phyloP scores from a whole-genome alignment of 2,888 invertebrate species.

The Apamea sordens region DNA sequence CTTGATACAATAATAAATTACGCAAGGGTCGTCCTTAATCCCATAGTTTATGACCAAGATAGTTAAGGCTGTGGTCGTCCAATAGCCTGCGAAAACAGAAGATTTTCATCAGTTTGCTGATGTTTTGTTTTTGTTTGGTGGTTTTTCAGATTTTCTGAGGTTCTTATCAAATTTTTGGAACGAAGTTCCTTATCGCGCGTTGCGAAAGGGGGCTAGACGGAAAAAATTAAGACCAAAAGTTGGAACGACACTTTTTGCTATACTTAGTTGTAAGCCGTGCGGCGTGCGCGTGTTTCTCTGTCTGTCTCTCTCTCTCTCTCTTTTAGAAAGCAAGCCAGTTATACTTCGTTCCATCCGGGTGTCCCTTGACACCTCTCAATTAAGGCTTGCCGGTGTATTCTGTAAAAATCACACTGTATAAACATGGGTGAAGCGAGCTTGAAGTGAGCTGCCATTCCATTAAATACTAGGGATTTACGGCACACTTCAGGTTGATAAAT shows the following conservation, averaged over 20 bases:
- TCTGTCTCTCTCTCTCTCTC: too few relatives aligned
- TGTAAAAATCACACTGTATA: neutral
- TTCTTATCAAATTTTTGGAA: too few relatives aligned
- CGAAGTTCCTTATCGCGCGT: too few relatives aligned
- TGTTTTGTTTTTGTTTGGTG: slow-evolving; percentile 10
- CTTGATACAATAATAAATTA: slow-evolving; percentile 62
- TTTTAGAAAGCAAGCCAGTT: too few relatives aligned
- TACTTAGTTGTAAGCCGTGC: too few relatives aligned
- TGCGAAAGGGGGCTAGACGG: too few relatives aligned
- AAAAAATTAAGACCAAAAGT: too few relatives aligned
- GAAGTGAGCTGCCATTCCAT: neutral
- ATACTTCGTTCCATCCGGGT: too few relatives aligned
- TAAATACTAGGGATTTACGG: neutral
- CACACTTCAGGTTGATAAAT: neutral
- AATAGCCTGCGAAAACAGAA: slow-evolving; percentile 31
- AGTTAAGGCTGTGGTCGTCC: slow-evolving; percentile 47
- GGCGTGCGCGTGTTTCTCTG: too few relatives aligned
- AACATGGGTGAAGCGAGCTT: neutral
- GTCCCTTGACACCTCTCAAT: too few relatives aligned
- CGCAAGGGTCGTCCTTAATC: slow-evolving; percentile 58
- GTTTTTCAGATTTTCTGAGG: neutral
- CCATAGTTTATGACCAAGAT: slow-evolving; percentile 60
- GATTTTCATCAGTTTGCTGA: slow-evolving; percentile 33
- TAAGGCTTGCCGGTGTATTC: neutral
- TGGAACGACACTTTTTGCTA: too few relatives aligned